Conservation (phyloP, 2,888 invertebrate species). For the Zaprionus obscuricornis region DNA sequence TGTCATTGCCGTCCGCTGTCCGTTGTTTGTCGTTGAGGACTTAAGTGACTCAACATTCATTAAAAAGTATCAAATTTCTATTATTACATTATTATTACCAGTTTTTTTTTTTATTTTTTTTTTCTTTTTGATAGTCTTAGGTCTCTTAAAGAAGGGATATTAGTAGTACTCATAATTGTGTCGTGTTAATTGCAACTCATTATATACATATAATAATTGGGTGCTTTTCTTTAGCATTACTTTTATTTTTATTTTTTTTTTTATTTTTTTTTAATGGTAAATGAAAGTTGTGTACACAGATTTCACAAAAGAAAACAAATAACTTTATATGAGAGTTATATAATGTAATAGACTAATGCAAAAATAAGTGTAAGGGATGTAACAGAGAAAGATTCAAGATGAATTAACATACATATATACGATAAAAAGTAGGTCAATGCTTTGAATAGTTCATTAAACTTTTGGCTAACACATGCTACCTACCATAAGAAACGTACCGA, state of each 20-base stretch:
- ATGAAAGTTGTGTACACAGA: too few species aligned
- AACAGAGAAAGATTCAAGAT: too few species aligned
- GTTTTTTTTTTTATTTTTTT: conserved; percentile 16
- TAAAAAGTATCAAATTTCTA: conserved; percentile 37
- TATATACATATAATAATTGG: conserved; percentile 10
- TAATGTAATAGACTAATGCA: too few species aligned
- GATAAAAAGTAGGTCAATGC: conserved; percentile 37
- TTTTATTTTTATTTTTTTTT: too few species aligned
- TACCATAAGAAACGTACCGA: conserved; percentile 2
- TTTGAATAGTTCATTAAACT: conserved; percentile 54
- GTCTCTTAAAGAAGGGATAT: too few species aligned
- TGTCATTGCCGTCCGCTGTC: too few species aligned
- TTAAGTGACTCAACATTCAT: conserved; percentile 32
- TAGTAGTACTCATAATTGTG: conserved; percentile 8
- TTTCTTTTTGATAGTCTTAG: conserved; percentile 6
- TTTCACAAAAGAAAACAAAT: too few species aligned
- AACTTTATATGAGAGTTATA: too few species aligned
- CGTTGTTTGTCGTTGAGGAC: conserved; percentile 3
- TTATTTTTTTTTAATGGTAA: too few species aligned
- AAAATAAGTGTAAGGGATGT: not conserved
- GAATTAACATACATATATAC: too few species aligned
- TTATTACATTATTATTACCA: conserved; percentile 41
- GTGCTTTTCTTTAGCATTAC: too few species aligned
- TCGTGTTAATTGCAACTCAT: conserved; percentile 30
- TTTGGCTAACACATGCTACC: not conserved